Conservation (phyloP, 2,888 invertebrate genomes). For the Polymixis lichenea region DNA sequence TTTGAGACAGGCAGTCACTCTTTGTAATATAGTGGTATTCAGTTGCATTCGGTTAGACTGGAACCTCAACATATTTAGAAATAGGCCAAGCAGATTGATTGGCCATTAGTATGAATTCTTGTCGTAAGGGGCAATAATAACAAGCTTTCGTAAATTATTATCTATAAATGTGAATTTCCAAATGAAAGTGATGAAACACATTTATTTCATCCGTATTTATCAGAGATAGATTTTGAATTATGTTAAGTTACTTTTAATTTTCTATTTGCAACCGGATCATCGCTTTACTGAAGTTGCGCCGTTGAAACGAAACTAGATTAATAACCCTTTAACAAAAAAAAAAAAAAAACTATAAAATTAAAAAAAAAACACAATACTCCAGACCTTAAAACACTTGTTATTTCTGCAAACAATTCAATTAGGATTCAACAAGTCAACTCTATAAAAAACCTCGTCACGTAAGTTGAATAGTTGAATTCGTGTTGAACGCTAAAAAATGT, state of each 20-base stretch:
- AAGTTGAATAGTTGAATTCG: constrained; percentile 17
- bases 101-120: not conserved
- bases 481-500: constrained; percentile 40
- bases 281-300: too few relatives aligned
- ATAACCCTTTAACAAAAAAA: not conserved
- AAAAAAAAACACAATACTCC: not conserved
- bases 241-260: not conserved
- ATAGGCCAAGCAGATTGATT: too few relatives aligned
- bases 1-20: too few relatives aligned
- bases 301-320: not conserved
- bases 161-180: too few relatives aligned
- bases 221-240: not conserved
- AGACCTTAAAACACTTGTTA: not conserved
- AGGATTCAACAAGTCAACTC: constrained; percentile 38
- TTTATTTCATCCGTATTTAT: not conserved
- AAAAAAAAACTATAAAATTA: not conserved
- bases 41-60: too few relatives aligned
- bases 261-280: not conserved
- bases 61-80: too few relatives aligned
- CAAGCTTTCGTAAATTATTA: too few relatives aligned
- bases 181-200: not conserved
- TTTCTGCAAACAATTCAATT: constrained; percentile 27
- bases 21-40: too few relatives aligned
- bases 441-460: constrained; percentile 50
- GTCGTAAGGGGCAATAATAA: not conserved